phyloP scores from a whole-genome alignment of 2,113 vertebrate genomes.

The Panthera tigris region DNA sequence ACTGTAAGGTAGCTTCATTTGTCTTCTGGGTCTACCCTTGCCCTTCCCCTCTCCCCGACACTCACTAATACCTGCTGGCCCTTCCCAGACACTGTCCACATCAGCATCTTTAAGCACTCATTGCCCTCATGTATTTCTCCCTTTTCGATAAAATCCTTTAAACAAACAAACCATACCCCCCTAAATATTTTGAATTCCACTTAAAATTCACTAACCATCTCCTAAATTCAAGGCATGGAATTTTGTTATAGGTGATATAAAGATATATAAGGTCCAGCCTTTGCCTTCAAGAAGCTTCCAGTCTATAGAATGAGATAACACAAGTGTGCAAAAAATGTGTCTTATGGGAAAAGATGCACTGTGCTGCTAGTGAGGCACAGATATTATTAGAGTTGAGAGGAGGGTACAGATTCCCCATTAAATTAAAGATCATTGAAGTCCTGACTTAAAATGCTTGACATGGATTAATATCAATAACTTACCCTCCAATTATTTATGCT shows the following conservation, averaged over 20 bases:
- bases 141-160: slow-evolving; percentile 3
- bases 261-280: not conserved
- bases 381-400: not conserved
- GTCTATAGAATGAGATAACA: not conserved
- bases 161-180: not conserved
- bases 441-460: not conserved
- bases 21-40: not conserved
- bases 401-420: not conserved
- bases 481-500: not conserved
- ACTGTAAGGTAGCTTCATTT: not conserved
- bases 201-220: not conserved
- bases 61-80: not conserved
- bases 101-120: not conserved
- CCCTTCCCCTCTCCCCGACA: rapidly evolving
- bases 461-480: not conserved
- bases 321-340: not conserved
- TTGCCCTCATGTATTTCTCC: not conserved
- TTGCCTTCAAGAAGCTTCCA: not conserved
- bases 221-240: not conserved
- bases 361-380: not conserved
- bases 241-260: not conserved
- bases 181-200: not conserved
- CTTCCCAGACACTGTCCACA: not conserved
- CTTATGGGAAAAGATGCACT: not conserved
- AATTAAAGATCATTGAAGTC: not conserved